A percentile compares a stretch with the other conserved stretches of the same genome.
phyloP scores from a whole-genome alignment of 2,888 invertebrate species.

The Xanthia togata region DNA sequence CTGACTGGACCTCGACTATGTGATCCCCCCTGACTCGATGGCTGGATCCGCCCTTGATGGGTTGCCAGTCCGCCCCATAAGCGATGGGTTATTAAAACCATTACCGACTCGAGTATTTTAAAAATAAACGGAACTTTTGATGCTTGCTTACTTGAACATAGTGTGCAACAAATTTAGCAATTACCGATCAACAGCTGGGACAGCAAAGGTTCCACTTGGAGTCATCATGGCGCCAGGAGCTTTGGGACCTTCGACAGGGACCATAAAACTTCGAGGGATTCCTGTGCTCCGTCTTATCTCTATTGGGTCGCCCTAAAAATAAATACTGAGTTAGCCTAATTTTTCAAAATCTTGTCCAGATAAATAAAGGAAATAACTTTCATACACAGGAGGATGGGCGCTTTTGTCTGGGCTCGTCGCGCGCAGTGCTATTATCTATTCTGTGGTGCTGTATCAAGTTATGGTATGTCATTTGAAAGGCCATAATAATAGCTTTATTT shows the following conservation, averaged over 20 bases:
- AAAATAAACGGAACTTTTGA: not conserved
- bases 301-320: slow-evolving; percentile 90
- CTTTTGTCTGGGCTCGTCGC: not conserved
- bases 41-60: not conserved
- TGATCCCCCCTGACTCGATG: not conserved
- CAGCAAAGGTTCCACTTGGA: slow-evolving; percentile 96
- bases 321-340: not conserved
- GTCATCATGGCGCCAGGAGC: slow-evolving; percentile 98
- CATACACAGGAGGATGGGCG: not conserved
- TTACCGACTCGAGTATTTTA: not conserved
- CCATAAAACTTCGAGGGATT: slow-evolving; percentile 99
- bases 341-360: not conserved
- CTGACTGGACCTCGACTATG: not conserved
- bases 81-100: no score
- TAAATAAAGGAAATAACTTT: not conserved
- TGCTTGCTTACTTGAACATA: not conserved
- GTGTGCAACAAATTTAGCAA: slow-evolving; percentile 66
- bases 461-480: not conserved
- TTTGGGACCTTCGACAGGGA: slow-evolving; percentile 96
- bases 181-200: slow-evolving; percentile 96
- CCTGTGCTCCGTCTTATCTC: slow-evolving; percentile 98
- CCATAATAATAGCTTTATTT: not conserved
- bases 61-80: not conserved
- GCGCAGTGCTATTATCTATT: not conserved
- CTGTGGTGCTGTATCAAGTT: not conserved